Conservation (phyloP, 2,888 invertebrate species). For the Caenorhabditis sulstoni region DNA sequence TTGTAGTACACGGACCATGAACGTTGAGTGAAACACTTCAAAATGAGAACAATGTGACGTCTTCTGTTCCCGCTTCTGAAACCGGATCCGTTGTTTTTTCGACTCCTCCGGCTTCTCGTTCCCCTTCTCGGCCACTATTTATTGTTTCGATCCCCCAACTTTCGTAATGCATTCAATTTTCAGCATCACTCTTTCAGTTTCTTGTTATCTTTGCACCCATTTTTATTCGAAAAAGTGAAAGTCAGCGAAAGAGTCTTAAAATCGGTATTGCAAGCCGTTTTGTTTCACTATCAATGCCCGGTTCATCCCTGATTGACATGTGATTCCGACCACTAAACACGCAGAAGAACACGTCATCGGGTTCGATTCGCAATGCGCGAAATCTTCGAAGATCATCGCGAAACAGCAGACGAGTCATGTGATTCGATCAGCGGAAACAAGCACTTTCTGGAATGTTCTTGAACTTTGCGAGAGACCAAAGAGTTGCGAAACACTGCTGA, state of each 20-base stretch:
- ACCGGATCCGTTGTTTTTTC: no score
- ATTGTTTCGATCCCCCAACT: background rate
- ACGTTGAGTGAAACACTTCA: no score
- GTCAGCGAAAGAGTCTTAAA: constrained; percentile 15
- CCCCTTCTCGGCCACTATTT: no score
- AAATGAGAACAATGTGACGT: no score
- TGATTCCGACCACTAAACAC: constrained; percentile 33
- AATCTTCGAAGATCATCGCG: constrained; percentile 27
- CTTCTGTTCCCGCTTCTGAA: no score
- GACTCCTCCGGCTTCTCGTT: no score
- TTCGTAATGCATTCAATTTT: no score
- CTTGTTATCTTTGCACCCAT: background rate
- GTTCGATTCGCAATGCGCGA: background rate
- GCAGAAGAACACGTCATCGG: constrained; percentile 34
- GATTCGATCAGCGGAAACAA: background rate
- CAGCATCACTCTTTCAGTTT: background rate
- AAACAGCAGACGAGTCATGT: background rate
- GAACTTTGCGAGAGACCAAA: background rate
- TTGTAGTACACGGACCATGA: no score
- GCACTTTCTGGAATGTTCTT: background rate
- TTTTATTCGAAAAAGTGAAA: constrained; percentile 27
- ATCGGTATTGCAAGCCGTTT: constrained; percentile 8
- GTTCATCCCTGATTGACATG: constrained; percentile 24
- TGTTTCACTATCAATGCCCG: background rate
- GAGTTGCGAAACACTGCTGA: no score